Base-by-base conservation (phyloP, 1,140 invertebrate species). In the Caenorhabditis elegans region DNA sequence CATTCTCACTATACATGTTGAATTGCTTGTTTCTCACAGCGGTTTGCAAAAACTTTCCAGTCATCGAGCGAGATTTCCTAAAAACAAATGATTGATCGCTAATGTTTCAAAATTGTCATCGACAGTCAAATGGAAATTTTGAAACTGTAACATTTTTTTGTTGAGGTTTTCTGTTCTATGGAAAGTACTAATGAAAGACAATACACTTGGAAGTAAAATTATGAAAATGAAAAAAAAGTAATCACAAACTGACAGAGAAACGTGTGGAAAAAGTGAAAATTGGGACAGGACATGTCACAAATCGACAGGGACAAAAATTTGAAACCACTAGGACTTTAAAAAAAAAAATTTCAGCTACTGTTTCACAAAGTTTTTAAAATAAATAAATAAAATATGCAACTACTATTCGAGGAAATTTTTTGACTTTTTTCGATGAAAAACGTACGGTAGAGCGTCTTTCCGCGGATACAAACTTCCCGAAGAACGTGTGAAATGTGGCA, bases 1-100 rank as follows among this genome's bases (percentile, higher is more conserved):
- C 89, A 78, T 90, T 89, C 75, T 89, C 88, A 82, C 86, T 86
- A 46, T 86, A 65, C 76, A 89, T 82, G 48, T 87, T 83, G 26
- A 80, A 53, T 49, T 86, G 76, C 81, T 85, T 85, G 19, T 75
- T 76, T 43, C 82, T 36, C 19, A 85, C 36, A 5, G 80, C 77
- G 60, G 84, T 51, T 47, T 77, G 76, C 39, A 76, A 26, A 19
- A 79, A 78, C 31, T 80, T 84, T 24, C 80, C 81, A 34, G 76
- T 84, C 76, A 79, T 78, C 4, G 26, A 65, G 5, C 83, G 76
- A 47, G 81, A 84, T 80, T 84, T 84, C 34, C 83, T 84, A 48
- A 49, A 84, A 79, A 8, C 15, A 22, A 22, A 53, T n/a, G n/a
- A n/a, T n/a, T n/a, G n/a, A 4, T 79, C 19, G 13, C 60, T 28